A percentile compares a stretch with the other conserved stretches of the same genome.
These are phyloP conservation scores for Lampris incognitus DNA, from an alignment of 2,113 vertebrate genomes.

Conservation along the genomic window DNA sequence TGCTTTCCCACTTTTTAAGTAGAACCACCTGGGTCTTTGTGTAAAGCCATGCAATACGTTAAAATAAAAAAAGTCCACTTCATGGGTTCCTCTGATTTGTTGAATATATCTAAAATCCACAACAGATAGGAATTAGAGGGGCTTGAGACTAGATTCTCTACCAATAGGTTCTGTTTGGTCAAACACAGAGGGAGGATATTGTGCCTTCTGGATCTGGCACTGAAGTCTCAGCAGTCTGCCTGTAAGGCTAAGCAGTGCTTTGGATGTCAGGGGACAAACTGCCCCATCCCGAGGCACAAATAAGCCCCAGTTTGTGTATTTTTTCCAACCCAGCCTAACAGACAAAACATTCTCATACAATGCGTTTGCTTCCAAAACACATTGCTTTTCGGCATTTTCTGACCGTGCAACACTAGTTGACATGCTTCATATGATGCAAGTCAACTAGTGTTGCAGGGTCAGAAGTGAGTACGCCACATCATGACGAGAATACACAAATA, in stretches of 20 bases:
- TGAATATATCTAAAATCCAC: background rate
- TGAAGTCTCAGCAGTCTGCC: slow-evolving; percentile 11
- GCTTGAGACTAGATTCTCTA: background rate
- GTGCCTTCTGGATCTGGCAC: background rate
- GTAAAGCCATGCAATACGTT: slow-evolving; percentile 26
- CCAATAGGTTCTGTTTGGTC: slow-evolving; percentile 3
- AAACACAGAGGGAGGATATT: background rate
- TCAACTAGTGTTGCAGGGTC: too few species aligned
- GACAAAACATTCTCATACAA: too few species aligned
- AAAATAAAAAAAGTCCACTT: slow-evolving; percentile 10
- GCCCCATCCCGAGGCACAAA: slow-evolving; percentile 1
- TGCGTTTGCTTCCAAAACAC: too few species aligned
- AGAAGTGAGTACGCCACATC: too few species aligned
- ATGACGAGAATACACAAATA: too few species aligned
- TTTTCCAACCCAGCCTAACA: background rate
- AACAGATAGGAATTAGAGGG: background rate
- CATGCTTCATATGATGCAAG: too few species aligned
- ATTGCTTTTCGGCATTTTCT: too few species aligned
- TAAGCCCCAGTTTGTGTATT: background rate
- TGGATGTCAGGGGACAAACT: slow-evolving; percentile 2
- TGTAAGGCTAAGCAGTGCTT: background rate
- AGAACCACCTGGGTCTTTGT: slow-evolving; percentile 50
- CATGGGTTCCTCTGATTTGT: slow-evolving; percentile 1
- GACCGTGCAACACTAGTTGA: too few species aligned
- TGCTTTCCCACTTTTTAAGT: slow-evolving; percentile 62